These are phyloP conservation scores for Centropristis striata DNA, from an alignment of 2,113 vertebrate genomes.

Conservation along the genomic window DNA sequence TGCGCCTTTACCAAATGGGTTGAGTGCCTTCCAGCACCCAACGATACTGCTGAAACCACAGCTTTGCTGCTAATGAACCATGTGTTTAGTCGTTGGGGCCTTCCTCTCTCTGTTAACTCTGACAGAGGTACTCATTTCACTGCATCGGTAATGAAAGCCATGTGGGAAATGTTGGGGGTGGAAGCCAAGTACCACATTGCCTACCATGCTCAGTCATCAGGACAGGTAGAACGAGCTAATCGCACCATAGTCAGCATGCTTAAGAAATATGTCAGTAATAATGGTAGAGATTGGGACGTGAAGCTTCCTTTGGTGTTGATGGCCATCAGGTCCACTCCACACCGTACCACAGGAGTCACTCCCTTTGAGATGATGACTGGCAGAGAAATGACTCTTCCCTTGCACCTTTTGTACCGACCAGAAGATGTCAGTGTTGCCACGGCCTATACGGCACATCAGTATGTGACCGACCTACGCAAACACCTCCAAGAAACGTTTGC, in stretches of 20 bases:
- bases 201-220: neutral
- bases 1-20: too few species aligned
- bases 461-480: neutral
- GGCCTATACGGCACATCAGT: neutral
- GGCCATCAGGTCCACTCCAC: neutral
- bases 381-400: neutral
- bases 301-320: neutral
- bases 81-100: neutral
- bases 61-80: slow-evolving; percentile 40
- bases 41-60: slow-evolving; percentile 3
- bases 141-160: too few species aligned
- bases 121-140: too few species aligned
- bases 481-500: neutral
- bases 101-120: neutral
- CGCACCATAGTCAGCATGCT: neutral
- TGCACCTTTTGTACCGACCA: neutral
- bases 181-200: neutral
- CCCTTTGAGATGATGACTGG: slow-evolving; percentile 8
- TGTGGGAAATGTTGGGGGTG: neutral
- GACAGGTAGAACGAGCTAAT: slow-evolving; percentile 15
- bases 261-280: neutral
- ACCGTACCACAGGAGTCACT: neutral
- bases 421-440: neutral
- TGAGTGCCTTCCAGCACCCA: neutral
- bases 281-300: slow-evolving; percentile 10